These are phyloP conservation scores for Pachymerium ferrugineum DNA, from an alignment of 2,888 invertebrate genomes.

Conservation along the genomic window DNA sequence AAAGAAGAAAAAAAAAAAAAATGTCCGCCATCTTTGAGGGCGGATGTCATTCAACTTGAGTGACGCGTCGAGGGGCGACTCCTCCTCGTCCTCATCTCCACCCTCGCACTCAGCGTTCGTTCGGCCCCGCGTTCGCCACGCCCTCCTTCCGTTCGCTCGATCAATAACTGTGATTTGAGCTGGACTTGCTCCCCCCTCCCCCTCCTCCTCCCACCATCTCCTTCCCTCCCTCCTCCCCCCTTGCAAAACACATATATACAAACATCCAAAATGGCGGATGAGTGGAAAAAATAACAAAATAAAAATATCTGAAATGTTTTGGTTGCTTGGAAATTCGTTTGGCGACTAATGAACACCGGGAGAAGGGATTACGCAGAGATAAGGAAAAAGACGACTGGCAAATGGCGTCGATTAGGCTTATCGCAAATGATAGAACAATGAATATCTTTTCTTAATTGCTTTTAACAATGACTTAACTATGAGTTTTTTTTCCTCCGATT, in stretches of 20 bases:
- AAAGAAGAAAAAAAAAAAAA: not conserved
- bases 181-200: no score
- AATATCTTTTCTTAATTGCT: not conserved
- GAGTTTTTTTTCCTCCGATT: no score
- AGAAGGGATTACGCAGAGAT: not conserved
- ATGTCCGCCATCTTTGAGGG: not conserved
- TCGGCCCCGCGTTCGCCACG: constrained; percentile 37
- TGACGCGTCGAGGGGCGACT: not conserved
- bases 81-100: not conserved
- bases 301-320: not conserved
- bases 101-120: constrained; percentile 30
- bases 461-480: no score
- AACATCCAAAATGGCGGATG: not conserved
- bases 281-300: not conserved
- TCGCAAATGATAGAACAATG: constrained; percentile 13
- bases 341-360: not conserved
- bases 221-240: constrained; percentile 35
- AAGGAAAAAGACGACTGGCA: constrained; percentile 13
- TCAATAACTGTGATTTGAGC: no score
- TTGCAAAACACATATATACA: not conserved
- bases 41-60: constrained; percentile 8
- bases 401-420: constrained; percentile 28
- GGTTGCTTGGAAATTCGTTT: not conserved
- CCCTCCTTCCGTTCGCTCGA: constrained; percentile 33
- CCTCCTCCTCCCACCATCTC: constrained; percentile 19